A percentile compares a stretch with the other conserved stretches of the same genome.
Conservation (phyloP, 2,113 vertebrate genomes). For the Leucopsar rothschildi region DNA sequence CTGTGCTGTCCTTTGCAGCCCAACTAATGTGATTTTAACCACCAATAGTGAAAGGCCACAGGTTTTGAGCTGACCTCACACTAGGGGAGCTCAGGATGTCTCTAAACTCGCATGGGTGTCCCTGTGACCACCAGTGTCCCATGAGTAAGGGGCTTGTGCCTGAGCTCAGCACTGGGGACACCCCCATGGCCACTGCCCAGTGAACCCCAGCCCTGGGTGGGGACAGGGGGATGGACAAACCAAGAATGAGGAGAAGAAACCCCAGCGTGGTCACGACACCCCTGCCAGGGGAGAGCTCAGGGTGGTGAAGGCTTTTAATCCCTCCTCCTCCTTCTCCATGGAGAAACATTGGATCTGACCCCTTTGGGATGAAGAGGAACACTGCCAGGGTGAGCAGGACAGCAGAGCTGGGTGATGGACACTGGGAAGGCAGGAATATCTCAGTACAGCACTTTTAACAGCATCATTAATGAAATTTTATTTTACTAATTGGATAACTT, state of each 20-base stretch:
- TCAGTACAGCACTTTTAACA: neutral
- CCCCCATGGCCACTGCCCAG: neutral
- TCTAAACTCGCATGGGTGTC: neutral
- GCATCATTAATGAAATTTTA: neutral
- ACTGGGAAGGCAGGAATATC: neutral
- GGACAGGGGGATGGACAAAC: neutral
- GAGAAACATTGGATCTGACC: neutral
- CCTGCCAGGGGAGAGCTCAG: too few relatives aligned
- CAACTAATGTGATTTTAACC: neutral
- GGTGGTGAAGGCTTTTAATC: neutral
- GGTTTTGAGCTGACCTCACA: neutral
- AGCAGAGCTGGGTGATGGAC: neutral
- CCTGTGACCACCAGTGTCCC: neutral
- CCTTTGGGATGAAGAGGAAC: neutral
- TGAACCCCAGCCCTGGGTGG: neutral
- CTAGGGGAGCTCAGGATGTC: accelerated
- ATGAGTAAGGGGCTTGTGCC: neutral
- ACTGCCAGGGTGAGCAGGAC: neutral
- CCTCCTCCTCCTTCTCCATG: accelerated
- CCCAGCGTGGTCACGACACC: neutral
- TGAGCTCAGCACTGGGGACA: neutral
- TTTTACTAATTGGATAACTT: neutral
- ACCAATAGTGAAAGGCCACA: neutral
- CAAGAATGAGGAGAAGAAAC: neutral
- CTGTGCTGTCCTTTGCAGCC: neutral